A percentile compares a stretch with the other conserved stretches of the same genome.
Evolutionary conservation across 2,113 vertebrate species (phyloP).

Genomic region (Aegotheles bennettii): DNA sequence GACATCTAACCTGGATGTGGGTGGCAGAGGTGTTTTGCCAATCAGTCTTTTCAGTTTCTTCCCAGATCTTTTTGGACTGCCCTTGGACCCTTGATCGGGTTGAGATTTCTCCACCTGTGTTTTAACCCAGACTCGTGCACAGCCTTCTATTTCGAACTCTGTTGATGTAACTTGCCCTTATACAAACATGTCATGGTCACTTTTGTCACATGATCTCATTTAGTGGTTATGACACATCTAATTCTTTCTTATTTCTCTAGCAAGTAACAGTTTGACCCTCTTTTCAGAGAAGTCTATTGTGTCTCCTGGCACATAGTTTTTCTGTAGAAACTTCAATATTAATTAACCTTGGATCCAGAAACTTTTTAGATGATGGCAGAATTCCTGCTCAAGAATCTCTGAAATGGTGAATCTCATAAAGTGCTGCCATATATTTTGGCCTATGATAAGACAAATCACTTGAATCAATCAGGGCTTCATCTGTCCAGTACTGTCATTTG

Average conservation of each 20-base stretch:
- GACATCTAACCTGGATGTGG: not conserved
- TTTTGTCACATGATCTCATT: not conserved
- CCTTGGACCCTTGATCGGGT: not conserved
- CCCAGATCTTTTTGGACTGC: not conserved
- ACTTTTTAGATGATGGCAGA: not conserved
- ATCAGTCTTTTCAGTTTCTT: not conserved
- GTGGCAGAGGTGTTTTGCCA: not conserved
- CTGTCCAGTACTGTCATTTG: not conserved
- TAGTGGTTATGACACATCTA: slow-evolving; percentile 14
- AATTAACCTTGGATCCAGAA: not conserved
- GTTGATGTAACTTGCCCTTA: slow-evolving; percentile 14
- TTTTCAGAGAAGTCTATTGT: not conserved
- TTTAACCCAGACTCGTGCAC: not conserved
- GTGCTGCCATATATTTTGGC: not conserved
- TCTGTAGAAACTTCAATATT: not conserved
- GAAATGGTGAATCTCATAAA: not conserved
- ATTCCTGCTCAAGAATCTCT: not conserved
- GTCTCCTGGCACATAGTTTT: not conserved
- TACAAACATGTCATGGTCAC: slow-evolving; percentile 1
- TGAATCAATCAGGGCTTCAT: not conserved
- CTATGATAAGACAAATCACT: not conserved
- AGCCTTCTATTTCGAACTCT: not conserved
- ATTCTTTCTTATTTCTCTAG: slow-evolving; percentile 22
- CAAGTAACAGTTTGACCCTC: not conserved
- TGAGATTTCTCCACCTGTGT: not conserved